Evolutionary conservation across 2,888 invertebrate genomes (phyloP).

Genomic region (Ichneumoninae sp.): DNA sequence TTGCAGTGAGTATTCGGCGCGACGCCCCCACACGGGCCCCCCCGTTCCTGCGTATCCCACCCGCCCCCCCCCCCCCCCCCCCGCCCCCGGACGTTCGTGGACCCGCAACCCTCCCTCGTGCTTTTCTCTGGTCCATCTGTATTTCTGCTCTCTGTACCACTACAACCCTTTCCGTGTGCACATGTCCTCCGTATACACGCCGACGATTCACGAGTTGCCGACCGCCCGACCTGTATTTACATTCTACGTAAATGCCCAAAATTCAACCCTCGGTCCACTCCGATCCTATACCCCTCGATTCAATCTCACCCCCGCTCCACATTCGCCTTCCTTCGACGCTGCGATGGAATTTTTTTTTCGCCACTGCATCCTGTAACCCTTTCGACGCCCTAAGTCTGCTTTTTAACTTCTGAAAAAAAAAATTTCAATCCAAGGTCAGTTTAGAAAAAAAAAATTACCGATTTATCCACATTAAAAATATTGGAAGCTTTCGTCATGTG

Average conservation of each 20-base stretch:
- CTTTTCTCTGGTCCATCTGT: slow-evolving; percentile 37
- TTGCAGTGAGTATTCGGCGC: slow-evolving; percentile 75
- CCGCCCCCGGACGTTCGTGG: background rate
- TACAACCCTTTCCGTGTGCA: slow-evolving; percentile 33
- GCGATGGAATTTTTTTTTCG: background rate
- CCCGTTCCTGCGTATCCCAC: slow-evolving; percentile 64
- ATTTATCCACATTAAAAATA: slow-evolving; percentile 1
- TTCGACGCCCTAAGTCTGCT: background rate
- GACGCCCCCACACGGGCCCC: slow-evolving; percentile 76
- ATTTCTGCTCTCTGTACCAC: slow-evolving; percentile 16
- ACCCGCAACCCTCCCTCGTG: slow-evolving; percentile 25
- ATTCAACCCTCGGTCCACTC: slow-evolving; percentile 25
- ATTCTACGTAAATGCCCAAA: slow-evolving; percentile 44
- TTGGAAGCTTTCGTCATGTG: slow-evolving; percentile 14
- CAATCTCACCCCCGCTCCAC: slow-evolving; percentile 21
- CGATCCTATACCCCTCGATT: slow-evolving; percentile 39
- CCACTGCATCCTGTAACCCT: background rate
- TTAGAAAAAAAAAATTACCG: background rate
- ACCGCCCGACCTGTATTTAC: slow-evolving; percentile 48
- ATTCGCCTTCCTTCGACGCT: background rate
- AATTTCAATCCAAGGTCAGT: too few species aligned
- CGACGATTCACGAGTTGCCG: slow-evolving; percentile 55
- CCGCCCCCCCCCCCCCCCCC: slow-evolving; percentile 29
- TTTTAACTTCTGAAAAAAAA: too few species aligned
- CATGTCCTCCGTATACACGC: slow-evolving; percentile 51